A percentile compares a stretch with the other conserved stretches of the same genome.
Evolutionary conservation across 1,140 invertebrate genomes (phyloP).

Genomic region (Magallana angulata): DNA sequence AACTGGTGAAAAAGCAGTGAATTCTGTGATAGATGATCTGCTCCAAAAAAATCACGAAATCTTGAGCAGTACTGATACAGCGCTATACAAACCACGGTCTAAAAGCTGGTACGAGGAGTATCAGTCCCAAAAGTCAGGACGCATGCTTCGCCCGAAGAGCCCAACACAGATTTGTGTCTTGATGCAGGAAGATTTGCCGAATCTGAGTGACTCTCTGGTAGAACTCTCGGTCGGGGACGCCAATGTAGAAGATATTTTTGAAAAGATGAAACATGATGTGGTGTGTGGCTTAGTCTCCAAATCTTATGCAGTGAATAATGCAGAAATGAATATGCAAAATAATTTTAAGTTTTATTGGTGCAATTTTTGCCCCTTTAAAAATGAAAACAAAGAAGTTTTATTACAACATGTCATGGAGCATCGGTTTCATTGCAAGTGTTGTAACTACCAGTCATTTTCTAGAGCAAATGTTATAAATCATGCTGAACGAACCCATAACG

Average conservation of each 20-base stretch:
- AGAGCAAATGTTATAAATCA: constrained; percentile 72
- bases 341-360: constrained; percentile 73
- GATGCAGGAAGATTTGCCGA: constrained; percentile 63
- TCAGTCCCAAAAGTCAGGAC: constrained; percentile 15
- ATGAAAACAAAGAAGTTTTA: constrained; percentile 64
- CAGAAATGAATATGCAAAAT: constrained; percentile 61
- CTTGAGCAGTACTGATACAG: constrained; percentile 66
- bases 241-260: constrained; percentile 61
- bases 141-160: constrained; percentile 63
- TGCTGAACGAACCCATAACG: constrained; percentile 63
- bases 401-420: constrained; percentile 72
- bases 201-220: constrained; percentile 66
- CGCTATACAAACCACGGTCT: constrained; percentile 63
- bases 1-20: constrained; percentile 51
- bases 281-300: constrained; percentile 71
- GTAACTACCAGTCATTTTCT: constrained; percentile 73
- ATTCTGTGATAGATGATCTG: constrained; percentile 69
- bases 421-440: constrained; percentile 72
- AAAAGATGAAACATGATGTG: constrained; percentile 67
- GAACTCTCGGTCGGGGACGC: constrained; percentile 61
- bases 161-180: constrained; percentile 63
- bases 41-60: constrained; percentile 69
- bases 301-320: constrained; percentile 60
- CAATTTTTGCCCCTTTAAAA: constrained; percentile 74
- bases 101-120: constrained; percentile 49